Conservation (phyloP, 1,140 invertebrate species). For the Diprion similis region DNA sequence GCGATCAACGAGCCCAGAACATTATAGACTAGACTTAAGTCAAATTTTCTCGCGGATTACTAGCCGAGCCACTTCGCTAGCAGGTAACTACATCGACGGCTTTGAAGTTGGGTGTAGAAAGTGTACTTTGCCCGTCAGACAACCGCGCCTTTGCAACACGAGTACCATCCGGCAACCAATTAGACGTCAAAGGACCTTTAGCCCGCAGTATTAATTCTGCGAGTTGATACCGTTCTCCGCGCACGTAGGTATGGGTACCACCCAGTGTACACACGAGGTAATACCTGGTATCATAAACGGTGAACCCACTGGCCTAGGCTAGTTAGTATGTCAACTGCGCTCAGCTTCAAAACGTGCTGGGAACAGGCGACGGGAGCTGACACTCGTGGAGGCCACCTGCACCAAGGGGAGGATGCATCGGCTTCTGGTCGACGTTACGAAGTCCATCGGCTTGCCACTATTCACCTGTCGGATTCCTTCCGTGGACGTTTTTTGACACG, state of each 20-base stretch:
- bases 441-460: neutral
- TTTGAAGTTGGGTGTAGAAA: neutral
- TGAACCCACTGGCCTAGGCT: neutral
- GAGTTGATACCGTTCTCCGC: neutral
- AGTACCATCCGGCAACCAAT: neutral
- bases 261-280: neutral
- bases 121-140: neutral
- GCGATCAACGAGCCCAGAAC: no score
- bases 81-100: neutral
- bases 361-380: slow-evolving; percentile 1
- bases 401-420: neutral
- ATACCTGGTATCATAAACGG: neutral
- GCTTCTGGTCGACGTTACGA: neutral
- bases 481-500: neutral
- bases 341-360: neutral
- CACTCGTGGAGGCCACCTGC: neutral
- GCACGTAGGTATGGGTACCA: neutral
- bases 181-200: neutral
- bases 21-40: neutral
- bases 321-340: slow-evolving; percentile 2
- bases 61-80: neutral
- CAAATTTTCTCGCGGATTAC: neutral
- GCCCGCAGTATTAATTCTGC: neutral
- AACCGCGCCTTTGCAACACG: slow-evolving; percentile 1
- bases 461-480: neutral